Conservation (phyloP, 2,113 vertebrate species). For the Charadrius vociferus region DNA sequence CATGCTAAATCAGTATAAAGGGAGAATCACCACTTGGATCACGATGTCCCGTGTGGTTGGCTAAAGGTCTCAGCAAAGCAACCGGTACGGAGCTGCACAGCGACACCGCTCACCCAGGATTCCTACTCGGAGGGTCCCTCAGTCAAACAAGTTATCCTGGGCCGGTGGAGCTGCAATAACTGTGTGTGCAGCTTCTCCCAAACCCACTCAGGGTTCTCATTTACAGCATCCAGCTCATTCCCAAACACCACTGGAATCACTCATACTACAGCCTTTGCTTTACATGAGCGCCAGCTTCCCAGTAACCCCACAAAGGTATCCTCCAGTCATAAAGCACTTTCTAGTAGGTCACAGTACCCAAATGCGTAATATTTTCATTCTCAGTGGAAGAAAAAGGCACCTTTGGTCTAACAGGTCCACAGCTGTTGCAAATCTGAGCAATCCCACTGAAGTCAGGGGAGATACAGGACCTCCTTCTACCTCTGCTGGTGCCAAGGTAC, state of each 20-base stretch:
- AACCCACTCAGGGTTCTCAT: neutral
- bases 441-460: neutral
- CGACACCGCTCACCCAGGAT: rapidly evolving
- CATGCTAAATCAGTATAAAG: neutral
- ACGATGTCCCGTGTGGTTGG: rapidly evolving
- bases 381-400: rapidly evolving
- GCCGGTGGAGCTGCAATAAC: neutral
- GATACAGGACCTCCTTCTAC: neutral
- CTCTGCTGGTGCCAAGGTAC: neutral
- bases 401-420: rapidly evolving
- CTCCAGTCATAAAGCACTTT: neutral
- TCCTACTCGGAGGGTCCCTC: rapidly evolving
- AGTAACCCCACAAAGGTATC: neutral
- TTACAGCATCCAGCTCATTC: neutral
- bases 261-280: neutral
- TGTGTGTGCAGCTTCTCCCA: neutral
- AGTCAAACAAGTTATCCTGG: neutral
- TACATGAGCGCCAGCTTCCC: neutral
- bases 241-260: neutral
- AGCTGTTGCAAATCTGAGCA: neutral
- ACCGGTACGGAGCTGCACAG: rapidly evolving
- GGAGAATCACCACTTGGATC: neutral
- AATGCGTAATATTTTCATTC: neutral
- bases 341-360: neutral
- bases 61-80: neutral